Conservation (phyloP, 92 coral and sea anemone genomes). For the Parazoanthus atlanticus region DNA sequence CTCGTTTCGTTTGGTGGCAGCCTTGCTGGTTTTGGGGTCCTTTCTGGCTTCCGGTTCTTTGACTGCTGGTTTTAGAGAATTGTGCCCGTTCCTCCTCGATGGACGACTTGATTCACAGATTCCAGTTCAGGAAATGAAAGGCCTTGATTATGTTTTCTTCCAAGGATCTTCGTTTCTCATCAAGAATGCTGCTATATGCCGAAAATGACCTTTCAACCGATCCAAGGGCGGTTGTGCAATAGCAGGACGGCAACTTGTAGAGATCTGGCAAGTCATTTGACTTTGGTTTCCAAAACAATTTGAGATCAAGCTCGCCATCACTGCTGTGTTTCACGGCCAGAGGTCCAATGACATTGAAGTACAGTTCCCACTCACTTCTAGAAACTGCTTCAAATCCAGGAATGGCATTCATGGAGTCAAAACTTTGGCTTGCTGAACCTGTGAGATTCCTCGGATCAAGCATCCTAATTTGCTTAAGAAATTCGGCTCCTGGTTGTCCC, state of each 20-base stretch:
- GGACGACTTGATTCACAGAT: conserved; percentile 44
- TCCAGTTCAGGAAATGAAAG: conserved; percentile 68
- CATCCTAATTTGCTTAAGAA: conserved; percentile 14
- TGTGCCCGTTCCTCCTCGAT: not conserved
- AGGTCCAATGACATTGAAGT: conserved; percentile 47
- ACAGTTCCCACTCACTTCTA: conserved; percentile 51
- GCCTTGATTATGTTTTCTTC: conserved; percentile 58
- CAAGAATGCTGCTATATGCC: conserved; percentile 59
- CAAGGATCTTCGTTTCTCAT: conserved; percentile 59
- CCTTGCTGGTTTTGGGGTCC: not conserved
- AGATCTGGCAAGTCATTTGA: conserved; percentile 42
- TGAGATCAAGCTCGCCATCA: conserved; percentile 39
- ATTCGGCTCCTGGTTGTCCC: conserved; percentile 34
- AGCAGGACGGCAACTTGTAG: conserved; percentile 67
- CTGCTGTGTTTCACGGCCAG: conserved; percentile 43
- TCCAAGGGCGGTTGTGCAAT: conserved; percentile 59
- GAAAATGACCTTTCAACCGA: conserved; percentile 69
- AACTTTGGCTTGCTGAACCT: conserved; percentile 1
- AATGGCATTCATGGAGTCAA: conserved; percentile 46
- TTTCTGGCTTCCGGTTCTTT: conserved; percentile 1
- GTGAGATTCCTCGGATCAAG: conserved; percentile 1
- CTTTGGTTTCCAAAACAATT: conserved; percentile 58
- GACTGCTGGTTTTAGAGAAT: too few relatives aligned
- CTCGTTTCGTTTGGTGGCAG: conserved; percentile 13
- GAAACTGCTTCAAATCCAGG: conserved; percentile 69